Percentiles rank a stretch among this genome's conserved stretches.
phyloP scores from a whole-genome alignment of 1,140 invertebrate genomes.

The Cyrtorhinus lividipennis region DNA sequence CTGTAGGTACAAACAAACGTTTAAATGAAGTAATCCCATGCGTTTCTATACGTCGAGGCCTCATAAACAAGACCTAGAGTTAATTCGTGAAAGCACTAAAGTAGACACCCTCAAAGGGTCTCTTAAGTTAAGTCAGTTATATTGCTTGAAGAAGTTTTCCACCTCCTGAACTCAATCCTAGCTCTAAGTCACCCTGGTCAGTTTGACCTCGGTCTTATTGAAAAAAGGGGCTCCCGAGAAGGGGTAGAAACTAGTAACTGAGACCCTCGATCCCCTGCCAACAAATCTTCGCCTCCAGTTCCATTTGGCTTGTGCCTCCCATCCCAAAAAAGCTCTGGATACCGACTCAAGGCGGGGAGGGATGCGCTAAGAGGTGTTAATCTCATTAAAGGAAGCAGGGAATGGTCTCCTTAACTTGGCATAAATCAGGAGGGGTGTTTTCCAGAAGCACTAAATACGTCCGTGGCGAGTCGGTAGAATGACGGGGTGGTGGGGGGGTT shows the following conservation, averaged over 20 bases:
- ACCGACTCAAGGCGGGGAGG: background rate
- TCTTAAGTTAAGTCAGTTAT: background rate
- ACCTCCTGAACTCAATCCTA: background rate
- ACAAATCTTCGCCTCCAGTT: background rate
- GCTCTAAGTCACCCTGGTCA: background rate
- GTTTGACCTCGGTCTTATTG: constrained; percentile 1
- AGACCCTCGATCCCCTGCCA: background rate
- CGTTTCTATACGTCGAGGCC: too few relatives aligned
- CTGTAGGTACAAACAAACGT: too few relatives aligned
- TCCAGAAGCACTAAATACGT: background rate
- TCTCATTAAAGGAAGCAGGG: constrained; percentile 5
- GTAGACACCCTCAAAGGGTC: too few relatives aligned
- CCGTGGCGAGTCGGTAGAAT: background rate
- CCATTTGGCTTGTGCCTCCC: background rate
- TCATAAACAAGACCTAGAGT: too few relatives aligned
- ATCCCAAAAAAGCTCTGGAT: too few relatives aligned
- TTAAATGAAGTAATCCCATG: too few relatives aligned
- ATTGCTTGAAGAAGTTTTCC: background rate
- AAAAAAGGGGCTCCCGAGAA: background rate
- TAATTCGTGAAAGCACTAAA: too few relatives aligned
- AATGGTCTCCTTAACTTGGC: constrained; percentile 5
- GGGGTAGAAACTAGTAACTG: background rate
- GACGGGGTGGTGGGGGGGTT: background rate
- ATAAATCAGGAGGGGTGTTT: background rate
- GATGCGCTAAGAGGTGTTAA: constrained; percentile 8